A percentile compares a stretch with the other conserved stretches of the same genome.
Evolutionary conservation across 2,888 invertebrate genomes (phyloP).

Genomic region (Pteria penguin): DNA sequence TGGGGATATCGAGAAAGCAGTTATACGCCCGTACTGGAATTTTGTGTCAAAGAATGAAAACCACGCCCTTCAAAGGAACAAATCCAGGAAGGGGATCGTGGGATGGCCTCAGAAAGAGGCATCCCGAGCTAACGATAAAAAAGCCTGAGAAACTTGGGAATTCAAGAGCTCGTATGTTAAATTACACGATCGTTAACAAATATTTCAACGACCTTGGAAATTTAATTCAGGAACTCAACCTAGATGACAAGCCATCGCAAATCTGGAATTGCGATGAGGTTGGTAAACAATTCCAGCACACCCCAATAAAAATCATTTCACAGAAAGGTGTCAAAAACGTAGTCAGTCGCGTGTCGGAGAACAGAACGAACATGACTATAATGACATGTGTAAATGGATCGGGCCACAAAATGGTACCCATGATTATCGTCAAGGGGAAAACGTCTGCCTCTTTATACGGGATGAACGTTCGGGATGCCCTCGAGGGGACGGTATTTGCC

Average conservation of each 20-base stretch:
- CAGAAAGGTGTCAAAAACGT: too few relatives aligned
- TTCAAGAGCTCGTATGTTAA: conserved; percentile 14
- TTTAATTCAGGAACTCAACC: too few relatives aligned
- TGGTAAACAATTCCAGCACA: too few relatives aligned
- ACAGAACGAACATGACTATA: too few relatives aligned
- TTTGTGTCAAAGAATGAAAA: not conserved
- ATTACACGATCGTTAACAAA: too few relatives aligned
- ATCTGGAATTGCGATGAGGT: too few relatives aligned
- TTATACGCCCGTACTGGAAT: conserved; percentile 3
- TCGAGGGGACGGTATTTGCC: conserved; percentile 48
- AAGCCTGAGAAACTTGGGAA: conserved; percentile 34
- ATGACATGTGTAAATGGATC: too few relatives aligned
- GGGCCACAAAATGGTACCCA: conserved; percentile 42
- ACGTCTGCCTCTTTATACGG: conserved; percentile 43
- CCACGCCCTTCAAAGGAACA: not conserved
- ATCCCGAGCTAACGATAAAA: conserved; percentile 23
- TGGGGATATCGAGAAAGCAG: conserved; percentile 30
- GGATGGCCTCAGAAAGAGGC: conserved; percentile 21
- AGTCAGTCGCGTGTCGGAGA: too few relatives aligned
- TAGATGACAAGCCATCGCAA: too few relatives aligned
- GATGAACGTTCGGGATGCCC: conserved; percentile 44
- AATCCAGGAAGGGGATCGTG: conserved; percentile 19
- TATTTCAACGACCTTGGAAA: too few relatives aligned
- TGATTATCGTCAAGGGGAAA: conserved; percentile 53
- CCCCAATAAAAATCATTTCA: conserved; percentile 16